Percentiles rank a stretch among this genome's conserved stretches.
These are phyloP conservation scores for Teleogryllus occipitalis DNA, from an alignment of 1,140 invertebrate genomes.

Conservation along the genomic window DNA sequence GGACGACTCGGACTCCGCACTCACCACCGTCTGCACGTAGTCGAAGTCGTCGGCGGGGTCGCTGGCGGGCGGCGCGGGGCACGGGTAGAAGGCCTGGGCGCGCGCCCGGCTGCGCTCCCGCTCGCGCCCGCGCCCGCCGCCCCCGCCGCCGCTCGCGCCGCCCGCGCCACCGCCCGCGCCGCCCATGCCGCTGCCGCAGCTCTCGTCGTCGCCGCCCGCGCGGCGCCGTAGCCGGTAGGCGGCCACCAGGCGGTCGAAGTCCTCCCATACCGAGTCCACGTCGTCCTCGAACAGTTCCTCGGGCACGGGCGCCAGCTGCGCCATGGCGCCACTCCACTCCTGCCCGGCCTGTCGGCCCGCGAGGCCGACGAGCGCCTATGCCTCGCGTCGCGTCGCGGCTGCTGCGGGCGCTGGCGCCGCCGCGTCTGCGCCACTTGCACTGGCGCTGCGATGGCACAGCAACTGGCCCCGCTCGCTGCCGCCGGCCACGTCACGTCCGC, in stretches of 20 bases:
- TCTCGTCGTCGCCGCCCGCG: constrained; percentile 17
- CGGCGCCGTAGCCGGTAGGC: constrained; percentile 27
- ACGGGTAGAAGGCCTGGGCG: constrained; percentile 50
- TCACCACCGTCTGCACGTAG: constrained; percentile 22
- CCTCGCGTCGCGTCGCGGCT: background rate
- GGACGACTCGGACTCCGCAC: background rate
- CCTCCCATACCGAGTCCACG: constrained; percentile 30
- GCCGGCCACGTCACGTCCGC: no score
- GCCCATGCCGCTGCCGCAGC: background rate
- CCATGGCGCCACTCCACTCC: background rate
- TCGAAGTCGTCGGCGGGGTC: constrained; percentile 29
- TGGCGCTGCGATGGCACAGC: background rate
- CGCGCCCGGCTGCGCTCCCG: constrained; percentile 12
- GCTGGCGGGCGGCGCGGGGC: constrained; percentile 42
- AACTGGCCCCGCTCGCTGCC: no score
- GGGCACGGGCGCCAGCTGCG: constrained; percentile 11
- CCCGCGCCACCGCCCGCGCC: constrained; percentile 1
- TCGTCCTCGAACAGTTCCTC: constrained; percentile 21
- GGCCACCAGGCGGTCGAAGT: constrained; percentile 28
- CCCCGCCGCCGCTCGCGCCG: constrained; percentile 6
- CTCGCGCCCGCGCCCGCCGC: constrained; percentile 12
- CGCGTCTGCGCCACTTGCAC: background rate
- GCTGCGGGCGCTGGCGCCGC: background rate
- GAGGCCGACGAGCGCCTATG: background rate
- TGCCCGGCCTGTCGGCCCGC: background rate